phyloP scores from a whole-genome alignment of 2,797 vertebrate species.

The Podarcis lilfordi region DNA sequence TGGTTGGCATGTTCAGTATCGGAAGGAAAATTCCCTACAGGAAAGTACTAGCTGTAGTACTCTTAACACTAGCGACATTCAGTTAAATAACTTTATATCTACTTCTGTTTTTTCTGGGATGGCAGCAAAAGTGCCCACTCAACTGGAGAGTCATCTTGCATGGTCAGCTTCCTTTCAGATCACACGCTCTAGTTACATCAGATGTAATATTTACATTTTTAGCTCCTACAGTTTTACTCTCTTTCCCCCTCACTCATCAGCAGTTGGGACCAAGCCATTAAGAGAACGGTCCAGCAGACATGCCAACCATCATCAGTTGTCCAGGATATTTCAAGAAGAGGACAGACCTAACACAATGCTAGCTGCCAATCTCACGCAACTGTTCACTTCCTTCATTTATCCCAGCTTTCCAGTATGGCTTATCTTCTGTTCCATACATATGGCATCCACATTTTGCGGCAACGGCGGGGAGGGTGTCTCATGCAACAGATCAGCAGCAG shows the following conservation, averaged over 20 bases:
- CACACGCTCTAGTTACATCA: neutral
- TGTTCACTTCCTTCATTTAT: neutral
- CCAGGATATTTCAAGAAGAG: no score
- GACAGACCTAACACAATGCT: neutral
- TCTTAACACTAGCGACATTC: slow-evolving; percentile 38
- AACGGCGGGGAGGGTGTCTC: no score
- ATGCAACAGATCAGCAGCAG: no score
- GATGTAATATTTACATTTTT: neutral
- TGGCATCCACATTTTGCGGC: neutral
- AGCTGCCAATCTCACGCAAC: neutral
- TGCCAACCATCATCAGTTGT: neutral
- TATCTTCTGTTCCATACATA: neutral
- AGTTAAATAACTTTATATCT: slow-evolving; percentile 25
- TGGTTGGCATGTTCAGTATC: slow-evolving; percentile 29
- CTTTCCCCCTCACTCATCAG: neutral
- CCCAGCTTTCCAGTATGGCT: neutral
- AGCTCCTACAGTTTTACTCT: neutral
- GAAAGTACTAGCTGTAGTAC: slow-evolving; percentile 29
- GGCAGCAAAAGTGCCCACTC: no score
- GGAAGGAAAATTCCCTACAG: slow-evolving; percentile 54
- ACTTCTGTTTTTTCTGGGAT: no score
- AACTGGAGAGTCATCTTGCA: neutral
- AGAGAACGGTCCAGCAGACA: neutral
- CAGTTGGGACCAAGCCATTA: neutral
- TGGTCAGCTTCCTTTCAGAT: neutral